phyloP scores from a whole-genome alignment of 1,140 invertebrate genomes.

The Cydia amplana region DNA sequence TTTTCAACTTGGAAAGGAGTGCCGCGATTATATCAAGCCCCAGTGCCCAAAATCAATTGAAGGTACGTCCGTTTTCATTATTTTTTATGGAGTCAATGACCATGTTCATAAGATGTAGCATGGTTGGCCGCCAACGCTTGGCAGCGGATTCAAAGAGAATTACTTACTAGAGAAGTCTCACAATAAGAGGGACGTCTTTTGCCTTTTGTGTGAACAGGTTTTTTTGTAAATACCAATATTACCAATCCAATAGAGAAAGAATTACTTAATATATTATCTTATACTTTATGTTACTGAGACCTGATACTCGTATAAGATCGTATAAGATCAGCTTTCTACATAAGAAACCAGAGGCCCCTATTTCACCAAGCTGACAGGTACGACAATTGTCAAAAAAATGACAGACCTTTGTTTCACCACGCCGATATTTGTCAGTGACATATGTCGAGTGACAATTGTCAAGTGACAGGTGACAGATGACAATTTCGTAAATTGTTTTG shows the following conservation, averaged over 20 bases:
- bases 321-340: background rate
- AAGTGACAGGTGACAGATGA: too few species aligned
- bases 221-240: background rate
- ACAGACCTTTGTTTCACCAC: too few species aligned
- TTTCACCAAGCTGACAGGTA: too few species aligned
- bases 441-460: too few species aligned
- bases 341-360: too few species aligned
- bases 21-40: slow-evolving; percentile 55
- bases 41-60: slow-evolving; percentile 57
- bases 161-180: background rate
- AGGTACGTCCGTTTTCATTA: slow-evolving; percentile 48
- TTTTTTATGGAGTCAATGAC: slow-evolving; percentile 34
- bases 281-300: background rate
- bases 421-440: too few species aligned
- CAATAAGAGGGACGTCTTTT: background rate
- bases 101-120: slow-evolving; percentile 7
- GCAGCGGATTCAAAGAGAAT: background rate
- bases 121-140: slow-evolving; percentile 10
- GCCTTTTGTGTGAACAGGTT: slow-evolving; percentile 6
- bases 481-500: too few species aligned
- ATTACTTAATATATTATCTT: background rate
- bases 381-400: too few species aligned
- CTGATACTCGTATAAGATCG: background rate
- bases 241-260: background rate
- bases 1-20: slow-evolving; percentile 62